Base-by-base conservation (phyloP, 1,140 invertebrate genomes). In the Caenorhabditis brenneri region DNA sequence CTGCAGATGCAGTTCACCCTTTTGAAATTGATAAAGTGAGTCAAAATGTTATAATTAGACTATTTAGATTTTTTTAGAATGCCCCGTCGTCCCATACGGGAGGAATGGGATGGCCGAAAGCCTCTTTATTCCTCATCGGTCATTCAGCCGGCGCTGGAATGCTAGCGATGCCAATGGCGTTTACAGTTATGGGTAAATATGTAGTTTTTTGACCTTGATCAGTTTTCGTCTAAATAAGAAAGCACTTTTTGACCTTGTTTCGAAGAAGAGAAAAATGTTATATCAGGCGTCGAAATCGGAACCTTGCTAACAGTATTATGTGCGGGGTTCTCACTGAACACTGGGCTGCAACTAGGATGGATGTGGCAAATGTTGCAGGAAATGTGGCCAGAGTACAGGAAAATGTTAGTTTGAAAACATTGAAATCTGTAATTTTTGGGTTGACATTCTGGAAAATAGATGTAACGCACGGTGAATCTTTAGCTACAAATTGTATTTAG, bases 61-160 rank as follows among this genome's bases (percentile, higher is more conserved):
- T 16, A 19, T 51, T 27, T n/a, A 55, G 53, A 22, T n/a, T n/a
- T n/a, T n/a, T n/a, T n/a, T n/a, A 19, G 19, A 29, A 24, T 12
- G 6, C 7, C 6, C 7, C 1, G 27, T 24, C 1, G 27, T 24
- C 24, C 9, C 53, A 55, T 55, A 27, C 53, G 0, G 15, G 15
- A 29, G 53, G 53, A 55, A 55, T 55, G 53, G 53, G 53, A 55
- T 55, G 53, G 53, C 53, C 53, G 10, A 55, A 55, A 55, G 53
- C 53, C 12, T 55, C 53, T 22, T 55, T 55, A 29, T 55, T 55
- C 10, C 15, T 55, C 22, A 55, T 55, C 27, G 53, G 53, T 27
- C 53, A 55, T 55, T 55, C 53, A 15, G 53, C 53, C 22, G 53
- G 53, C 24, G 53, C 53, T 24, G 53, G 53, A 55, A 55, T 55